These are phyloP conservation scores for Tragopan temminckii DNA, from an alignment of 2,797 vertebrate genomes.

Conservation along the genomic window DNA sequence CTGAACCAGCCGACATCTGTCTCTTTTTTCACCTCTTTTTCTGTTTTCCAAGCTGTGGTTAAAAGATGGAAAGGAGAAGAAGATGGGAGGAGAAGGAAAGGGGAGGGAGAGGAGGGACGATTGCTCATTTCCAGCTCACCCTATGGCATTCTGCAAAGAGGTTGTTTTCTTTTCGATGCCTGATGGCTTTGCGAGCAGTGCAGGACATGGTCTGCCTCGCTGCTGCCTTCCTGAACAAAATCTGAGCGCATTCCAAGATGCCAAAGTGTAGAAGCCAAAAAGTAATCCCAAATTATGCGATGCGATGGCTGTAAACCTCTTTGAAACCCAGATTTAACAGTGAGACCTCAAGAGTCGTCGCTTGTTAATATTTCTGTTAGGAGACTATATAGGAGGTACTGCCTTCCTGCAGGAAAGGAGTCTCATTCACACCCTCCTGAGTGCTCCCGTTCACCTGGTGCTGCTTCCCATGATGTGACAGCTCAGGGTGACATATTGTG, in stretches of 20 bases:
- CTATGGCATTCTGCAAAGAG: rapidly evolving
- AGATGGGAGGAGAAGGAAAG: neutral
- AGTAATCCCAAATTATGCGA: rapidly evolving
- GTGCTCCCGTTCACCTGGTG: neutral
- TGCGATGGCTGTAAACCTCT: neutral
- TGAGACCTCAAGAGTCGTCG: neutral
- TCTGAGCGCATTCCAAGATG: neutral
- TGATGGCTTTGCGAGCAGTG: neutral
- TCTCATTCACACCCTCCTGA: neutral
- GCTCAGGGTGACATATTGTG: neutral
- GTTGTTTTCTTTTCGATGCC: neutral
- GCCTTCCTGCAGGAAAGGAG: neutral
- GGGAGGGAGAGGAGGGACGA: neutral
- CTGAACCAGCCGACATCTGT: neutral
- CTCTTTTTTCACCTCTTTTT: neutral
- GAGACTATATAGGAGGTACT: rapidly evolving
- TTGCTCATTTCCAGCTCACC: rapidly evolving
- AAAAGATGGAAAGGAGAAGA: neutral
- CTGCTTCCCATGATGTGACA: neutral
- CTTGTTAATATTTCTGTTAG: neutral
- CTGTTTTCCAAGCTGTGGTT: neutral
- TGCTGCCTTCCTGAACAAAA: neutral
- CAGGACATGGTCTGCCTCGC: rapidly evolving
- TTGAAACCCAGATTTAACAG: neutral
- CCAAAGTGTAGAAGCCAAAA: neutral